These are phyloP conservation scores for Bombus waltoni DNA, from an alignment of 1,140 invertebrate genomes.

Conservation along the genomic window DNA sequence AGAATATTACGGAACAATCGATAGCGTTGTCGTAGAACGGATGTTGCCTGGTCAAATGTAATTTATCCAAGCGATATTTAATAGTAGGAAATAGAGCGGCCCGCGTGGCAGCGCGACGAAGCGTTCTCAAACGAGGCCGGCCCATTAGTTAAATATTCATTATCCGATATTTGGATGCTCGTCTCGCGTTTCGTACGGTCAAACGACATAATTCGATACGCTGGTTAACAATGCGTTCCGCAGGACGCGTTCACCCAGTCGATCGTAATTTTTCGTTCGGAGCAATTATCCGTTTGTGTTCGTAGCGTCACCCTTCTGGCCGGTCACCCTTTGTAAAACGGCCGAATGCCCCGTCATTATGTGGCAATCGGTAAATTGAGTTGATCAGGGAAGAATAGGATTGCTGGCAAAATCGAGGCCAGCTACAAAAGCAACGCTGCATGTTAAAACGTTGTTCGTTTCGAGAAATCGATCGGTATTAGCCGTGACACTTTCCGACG, in stretches of 20 bases:
- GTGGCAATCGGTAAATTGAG: constrained; percentile 29
- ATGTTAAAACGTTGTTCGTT: background rate
- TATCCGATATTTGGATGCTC: constrained; percentile 45
- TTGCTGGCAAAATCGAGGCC: constrained; percentile 2
- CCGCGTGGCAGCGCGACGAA: background rate
- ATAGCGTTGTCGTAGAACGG: constrained; percentile 10
- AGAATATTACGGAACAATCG: constrained; percentile 35
- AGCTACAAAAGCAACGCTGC: background rate
- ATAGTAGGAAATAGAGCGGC: constrained; percentile 34
- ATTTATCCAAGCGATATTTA: constrained; percentile 50
- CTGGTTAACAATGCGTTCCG: constrained; percentile 20
- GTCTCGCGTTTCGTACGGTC: constrained; percentile 34
- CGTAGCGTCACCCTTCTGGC: background rate
- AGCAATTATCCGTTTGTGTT: background rate
- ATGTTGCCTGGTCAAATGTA: constrained; percentile 21
- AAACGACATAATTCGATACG: constrained; percentile 45
- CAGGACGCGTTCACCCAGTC: background rate
- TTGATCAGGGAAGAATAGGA: background rate
- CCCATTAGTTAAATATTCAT: constrained; percentile 53
- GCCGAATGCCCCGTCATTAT: constrained; percentile 4
- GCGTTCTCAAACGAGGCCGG: constrained; percentile 30
- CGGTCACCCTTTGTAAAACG: constrained; percentile 13
- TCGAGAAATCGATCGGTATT: background rate
- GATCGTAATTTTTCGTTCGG: background rate
- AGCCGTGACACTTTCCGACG: background rate